Evolutionary conservation across 2,888 invertebrate species (phyloP).

Genomic region (Xiphydria camelus): DNA sequence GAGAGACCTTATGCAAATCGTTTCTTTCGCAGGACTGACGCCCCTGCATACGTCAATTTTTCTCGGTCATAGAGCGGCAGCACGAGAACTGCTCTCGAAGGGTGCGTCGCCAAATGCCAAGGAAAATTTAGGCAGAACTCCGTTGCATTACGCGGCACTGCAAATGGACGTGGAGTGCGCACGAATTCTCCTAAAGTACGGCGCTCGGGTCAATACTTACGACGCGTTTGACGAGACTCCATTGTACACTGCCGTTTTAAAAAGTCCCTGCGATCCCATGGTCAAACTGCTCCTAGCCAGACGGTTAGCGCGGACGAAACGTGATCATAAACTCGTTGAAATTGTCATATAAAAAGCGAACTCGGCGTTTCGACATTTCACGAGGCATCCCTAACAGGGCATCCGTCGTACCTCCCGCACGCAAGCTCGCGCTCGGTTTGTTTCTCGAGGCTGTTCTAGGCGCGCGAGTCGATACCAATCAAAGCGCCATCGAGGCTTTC

Average conservation of each 20-base stretch:
- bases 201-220: slow-evolving; percentile 21
- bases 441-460: slow-evolving; percentile 9
- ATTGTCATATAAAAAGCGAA: no score
- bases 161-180: slow-evolving; percentile 19
- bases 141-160: slow-evolving; percentile 25
- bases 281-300: slow-evolving; percentile 18
- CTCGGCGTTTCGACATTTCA: no score
- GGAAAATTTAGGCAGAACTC: slow-evolving; percentile 24
- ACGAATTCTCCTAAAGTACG: slow-evolving; percentile 17
- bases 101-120: slow-evolving; percentile 16
- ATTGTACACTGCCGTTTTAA: slow-evolving; percentile 22
- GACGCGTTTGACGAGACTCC: slow-evolving; percentile 27
- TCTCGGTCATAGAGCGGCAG: slow-evolving; percentile 20
- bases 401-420: no score
- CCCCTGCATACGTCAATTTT: slow-evolving; percentile 23
- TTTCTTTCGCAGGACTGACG: slow-evolving; percentile 23
- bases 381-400: no score
- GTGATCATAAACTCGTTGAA: no score
- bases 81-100: slow-evolving; percentile 15
- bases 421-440: slow-evolving; percentile 1
- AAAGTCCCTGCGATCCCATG: slow-evolving; percentile 23
- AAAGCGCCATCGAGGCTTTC: slow-evolving; percentile 6
- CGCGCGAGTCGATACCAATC: background rate
- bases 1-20: background rate
- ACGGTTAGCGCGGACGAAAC: no score